Percentiles rank a stretch among this genome's conserved stretches.
Conservation (phyloP, 2,113 vertebrate species). For the Mixornis gularis region DNA sequence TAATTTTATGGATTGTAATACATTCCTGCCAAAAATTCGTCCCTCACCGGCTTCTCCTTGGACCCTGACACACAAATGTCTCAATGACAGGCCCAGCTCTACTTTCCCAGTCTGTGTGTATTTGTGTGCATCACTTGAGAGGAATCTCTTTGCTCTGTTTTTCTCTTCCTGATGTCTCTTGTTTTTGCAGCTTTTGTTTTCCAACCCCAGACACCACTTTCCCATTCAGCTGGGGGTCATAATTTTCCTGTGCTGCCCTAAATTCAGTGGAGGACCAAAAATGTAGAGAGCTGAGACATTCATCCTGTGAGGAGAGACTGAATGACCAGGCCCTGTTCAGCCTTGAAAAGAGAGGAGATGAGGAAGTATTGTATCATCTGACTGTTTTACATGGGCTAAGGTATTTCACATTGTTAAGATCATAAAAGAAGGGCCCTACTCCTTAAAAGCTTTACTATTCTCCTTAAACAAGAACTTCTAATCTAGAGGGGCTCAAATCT, state of each 20-base stretch:
- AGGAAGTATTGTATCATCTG: background rate
- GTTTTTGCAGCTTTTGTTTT: background rate
- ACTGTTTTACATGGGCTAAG: background rate
- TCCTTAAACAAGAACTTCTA: background rate
- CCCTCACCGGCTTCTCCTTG: background rate
- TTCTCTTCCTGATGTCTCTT: background rate
- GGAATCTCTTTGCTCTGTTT: background rate
- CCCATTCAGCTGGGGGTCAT: accelerated
- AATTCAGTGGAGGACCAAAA: background rate
- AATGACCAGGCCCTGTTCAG: background rate
- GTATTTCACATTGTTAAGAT: background rate
- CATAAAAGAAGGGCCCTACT: background rate
- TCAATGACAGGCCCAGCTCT: background rate
- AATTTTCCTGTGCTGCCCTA: background rate
- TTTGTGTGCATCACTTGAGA: background rate
- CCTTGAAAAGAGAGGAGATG: background rate
- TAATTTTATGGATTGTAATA: background rate
- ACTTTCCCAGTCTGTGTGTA: background rate
- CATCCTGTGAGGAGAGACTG: background rate
- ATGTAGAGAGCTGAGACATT: background rate
- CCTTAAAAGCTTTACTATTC: background rate
- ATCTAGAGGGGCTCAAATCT: background rate
- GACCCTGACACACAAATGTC: background rate
- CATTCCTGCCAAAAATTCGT: background rate
- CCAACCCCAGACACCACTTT: background rate